Base-by-base conservation (phyloP, 2,888 invertebrate species). In the Cetonia aurata region DNA sequence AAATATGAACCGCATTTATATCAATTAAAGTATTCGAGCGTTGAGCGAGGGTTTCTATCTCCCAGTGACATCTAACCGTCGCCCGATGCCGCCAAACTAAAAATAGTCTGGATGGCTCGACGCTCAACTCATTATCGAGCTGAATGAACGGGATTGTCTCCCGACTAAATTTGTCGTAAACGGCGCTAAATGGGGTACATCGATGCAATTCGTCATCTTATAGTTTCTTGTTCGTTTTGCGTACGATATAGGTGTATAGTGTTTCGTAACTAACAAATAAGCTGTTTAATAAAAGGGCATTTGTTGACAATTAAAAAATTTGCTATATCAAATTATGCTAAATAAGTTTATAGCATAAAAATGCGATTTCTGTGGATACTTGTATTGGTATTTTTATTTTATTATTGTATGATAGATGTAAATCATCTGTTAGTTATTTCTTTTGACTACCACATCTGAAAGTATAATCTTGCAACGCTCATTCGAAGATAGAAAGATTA, bases 161-260 rank as follows among this genome's bases (percentile, higher is more conserved):
- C 77, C 76, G 72, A 78, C 78, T 79, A 78, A 79, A 79, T 79
- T 79, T 79, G 77, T 79, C 79, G 78, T 79, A 77, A 79, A 79
- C 75, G 73, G 70, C 70, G 75, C 74, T 75, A 77, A 78, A 79
- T 77, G 78, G 62, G 33, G 31, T 42, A 62, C 46, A 62, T 48
- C 62, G 25, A 15, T 12, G 62, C 50, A 33, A 62, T 62, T 48
- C 62, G 62, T 62, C 62, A 62, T 62, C 62, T 31, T 25, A 48
- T 15, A 25, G 48, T 48, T 10, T 46, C 33, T 46, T 53, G n/a
- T 13, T 48, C 25, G 13, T 48, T 25, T 12, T 62, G 6, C 13
- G 3, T 19, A 17, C 15, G 50, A 15, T 15, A 17, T 50, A 50
- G 8, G n/a, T 50, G 4, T 25, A 25, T 4, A 25, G 25, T 25